phyloP scores from a whole-genome alignment of 2,888 invertebrate species.

The Synanthedon formicaeformis region DNA sequence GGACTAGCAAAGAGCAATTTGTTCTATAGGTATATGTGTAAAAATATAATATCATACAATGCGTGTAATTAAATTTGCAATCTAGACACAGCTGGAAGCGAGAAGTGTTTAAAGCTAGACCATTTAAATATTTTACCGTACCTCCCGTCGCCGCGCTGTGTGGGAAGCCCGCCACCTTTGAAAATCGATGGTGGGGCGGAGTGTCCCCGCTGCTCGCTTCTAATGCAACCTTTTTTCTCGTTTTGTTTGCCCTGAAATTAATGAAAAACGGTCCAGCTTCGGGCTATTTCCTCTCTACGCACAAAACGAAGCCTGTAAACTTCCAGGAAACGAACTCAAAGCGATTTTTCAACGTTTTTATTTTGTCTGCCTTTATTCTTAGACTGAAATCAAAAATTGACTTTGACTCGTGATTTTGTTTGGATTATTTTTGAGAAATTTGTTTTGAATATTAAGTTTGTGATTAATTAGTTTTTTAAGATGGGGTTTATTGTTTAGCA shows the following conservation, averaged over 20 bases:
- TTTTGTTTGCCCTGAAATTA: slow-evolving; percentile 40
- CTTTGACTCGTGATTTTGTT: no score
- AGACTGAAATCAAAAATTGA: no score
- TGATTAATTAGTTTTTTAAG: no score
- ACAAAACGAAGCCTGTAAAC: background rate
- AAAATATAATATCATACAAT: background rate
- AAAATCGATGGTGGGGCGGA: slow-evolving; percentile 37
- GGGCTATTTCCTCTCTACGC: slow-evolving; percentile 1
- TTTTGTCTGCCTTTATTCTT: background rate
- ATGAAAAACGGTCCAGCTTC: slow-evolving; percentile 31
- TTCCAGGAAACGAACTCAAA: background rate
- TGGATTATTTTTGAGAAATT: no score
- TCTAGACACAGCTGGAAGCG: background rate
- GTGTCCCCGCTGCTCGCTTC: slow-evolving; percentile 26
- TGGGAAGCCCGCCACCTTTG: slow-evolving; percentile 16
- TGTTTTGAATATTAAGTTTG: no score
- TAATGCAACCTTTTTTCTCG: slow-evolving; percentile 24
- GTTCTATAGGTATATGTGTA: no score
- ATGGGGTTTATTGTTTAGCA: no score
- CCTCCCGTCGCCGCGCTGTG: slow-evolving; percentile 11
- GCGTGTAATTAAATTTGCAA: slow-evolving; percentile 1
- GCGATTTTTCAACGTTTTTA: background rate
- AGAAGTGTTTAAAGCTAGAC: slow-evolving; percentile 25
- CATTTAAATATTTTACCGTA: slow-evolving; percentile 37
- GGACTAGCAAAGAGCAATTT: no score